These are phyloP conservation scores for Dicyrtomina minuta DNA, from an alignment of 2,888 invertebrate genomes.

Conservation along the genomic window DNA sequence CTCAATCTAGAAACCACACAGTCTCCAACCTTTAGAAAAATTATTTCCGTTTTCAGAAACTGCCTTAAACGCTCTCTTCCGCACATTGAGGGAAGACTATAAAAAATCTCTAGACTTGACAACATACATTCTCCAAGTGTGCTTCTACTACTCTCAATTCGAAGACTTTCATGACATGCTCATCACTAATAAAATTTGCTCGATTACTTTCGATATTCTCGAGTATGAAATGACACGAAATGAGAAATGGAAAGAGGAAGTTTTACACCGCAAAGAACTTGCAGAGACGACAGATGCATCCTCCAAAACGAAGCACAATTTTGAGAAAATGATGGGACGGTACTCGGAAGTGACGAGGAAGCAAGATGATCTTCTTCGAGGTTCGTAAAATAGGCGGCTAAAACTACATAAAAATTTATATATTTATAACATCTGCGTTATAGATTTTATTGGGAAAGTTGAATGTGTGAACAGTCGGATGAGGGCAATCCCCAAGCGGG, in stretches of 20 bases:
- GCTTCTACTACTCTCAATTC: conserved; percentile 96
- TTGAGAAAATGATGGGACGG: conserved; percentile 62
- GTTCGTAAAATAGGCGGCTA: no score
- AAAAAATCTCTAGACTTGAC: conserved; percentile 92
- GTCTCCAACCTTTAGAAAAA: no score
- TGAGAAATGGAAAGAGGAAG: conserved; percentile 78
- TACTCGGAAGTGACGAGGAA: conserved; percentile 60
- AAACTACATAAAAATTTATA: conserved; percentile 9
- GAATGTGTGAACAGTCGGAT: background rate
- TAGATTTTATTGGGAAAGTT: background rate
- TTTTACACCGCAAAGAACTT: conserved; percentile 40
- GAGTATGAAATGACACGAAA: conserved; percentile 92
- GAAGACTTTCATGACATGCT: conserved; percentile 92
- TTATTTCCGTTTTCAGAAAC: conserved; percentile 68
- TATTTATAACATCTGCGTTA: background rate
- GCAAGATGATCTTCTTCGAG: conserved; percentile 85
- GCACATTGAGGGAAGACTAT: conserved; percentile 97
- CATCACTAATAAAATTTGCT: conserved; percentile 94
- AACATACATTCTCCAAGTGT: conserved; percentile 93
- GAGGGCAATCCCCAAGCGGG: background rate
- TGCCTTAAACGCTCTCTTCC: conserved; percentile 87
- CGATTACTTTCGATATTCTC: conserved; percentile 92
- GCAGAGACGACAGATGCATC: conserved; percentile 39
- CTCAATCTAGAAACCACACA: no score
- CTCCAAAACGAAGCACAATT: conserved; percentile 58